Conservation (phyloP, 2,888 invertebrate genomes). For the Leptinotarsa peninsularis region DNA sequence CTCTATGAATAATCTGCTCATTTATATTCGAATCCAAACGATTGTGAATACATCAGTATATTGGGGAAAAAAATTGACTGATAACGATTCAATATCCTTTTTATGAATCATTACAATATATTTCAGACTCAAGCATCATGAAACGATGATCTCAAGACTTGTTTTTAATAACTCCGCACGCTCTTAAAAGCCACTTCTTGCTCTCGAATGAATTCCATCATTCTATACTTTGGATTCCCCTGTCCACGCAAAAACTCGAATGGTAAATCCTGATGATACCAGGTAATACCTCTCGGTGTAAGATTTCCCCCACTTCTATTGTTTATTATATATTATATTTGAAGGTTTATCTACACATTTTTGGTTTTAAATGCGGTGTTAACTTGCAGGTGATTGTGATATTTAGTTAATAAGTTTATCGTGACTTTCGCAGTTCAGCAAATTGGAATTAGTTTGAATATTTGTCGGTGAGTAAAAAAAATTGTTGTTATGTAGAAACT, state of each 20-base stretch:
- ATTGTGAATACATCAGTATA: too few relatives aligned
- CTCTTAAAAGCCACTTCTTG: not conserved
- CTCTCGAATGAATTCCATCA: too few relatives aligned
- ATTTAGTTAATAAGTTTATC: slow-evolving; percentile 17
- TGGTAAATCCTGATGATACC: slow-evolving; percentile 15
- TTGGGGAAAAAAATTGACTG: too few relatives aligned
- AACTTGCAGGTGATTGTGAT: slow-evolving; percentile 19
- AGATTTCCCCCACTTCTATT: slow-evolving; percentile 19
- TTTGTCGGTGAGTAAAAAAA: slow-evolving; percentile 3
- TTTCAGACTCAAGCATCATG: too few relatives aligned
- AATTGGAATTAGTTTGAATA: slow-evolving; percentile 20
- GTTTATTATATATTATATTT: slow-evolving; percentile 19
- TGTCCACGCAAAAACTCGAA: slow-evolving; percentile 1
- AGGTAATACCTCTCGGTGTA: slow-evolving; percentile 19
- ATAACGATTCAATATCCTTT: too few relatives aligned
- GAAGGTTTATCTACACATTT: slow-evolving; percentile 26
- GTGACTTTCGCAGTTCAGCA: slow-evolving; percentile 12
- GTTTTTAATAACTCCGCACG: not conserved
- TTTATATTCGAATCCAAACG: too few relatives aligned
- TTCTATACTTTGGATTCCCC: not conserved
- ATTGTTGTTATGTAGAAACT: not conserved
- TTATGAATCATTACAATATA: too few relatives aligned
- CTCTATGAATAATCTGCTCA: too few relatives aligned
- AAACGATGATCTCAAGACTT: not conserved
- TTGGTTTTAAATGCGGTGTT: slow-evolving; percentile 20